Percentiles rank a stretch among this genome's conserved stretches.
Evolutionary conservation across 2,113 vertebrate species (phyloP).

Genomic region (Pogona vitticeps): DNA sequence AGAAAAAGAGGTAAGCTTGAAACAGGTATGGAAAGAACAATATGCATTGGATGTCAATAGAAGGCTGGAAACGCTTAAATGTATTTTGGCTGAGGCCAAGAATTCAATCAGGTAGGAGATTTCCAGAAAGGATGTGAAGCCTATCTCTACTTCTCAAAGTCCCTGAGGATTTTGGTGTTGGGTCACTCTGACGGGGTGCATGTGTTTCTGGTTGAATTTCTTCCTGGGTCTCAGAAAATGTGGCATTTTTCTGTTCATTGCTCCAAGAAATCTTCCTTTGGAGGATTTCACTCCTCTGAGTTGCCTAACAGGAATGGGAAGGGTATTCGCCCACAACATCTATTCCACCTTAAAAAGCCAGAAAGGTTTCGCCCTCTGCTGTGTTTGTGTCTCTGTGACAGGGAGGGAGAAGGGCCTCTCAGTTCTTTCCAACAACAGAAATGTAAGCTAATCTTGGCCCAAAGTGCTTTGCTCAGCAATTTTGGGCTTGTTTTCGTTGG

Average conservation of each 20-base stretch:
- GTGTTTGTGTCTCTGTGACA: slow-evolving; percentile 14
- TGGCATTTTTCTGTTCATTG: too few relatives aligned
- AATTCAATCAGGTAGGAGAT: too few relatives aligned
- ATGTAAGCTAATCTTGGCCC: slow-evolving; percentile 77
- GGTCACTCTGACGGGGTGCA: not conserved
- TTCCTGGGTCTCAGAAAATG: not conserved
- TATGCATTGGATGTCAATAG: too few relatives aligned
- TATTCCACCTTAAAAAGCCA: slow-evolving; percentile 61
- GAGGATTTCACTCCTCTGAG: too few relatives aligned
- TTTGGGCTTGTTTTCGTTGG: slow-evolving; percentile 82
- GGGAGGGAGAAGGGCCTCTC: slow-evolving; percentile 59
- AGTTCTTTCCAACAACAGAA: slow-evolving; percentile 67
- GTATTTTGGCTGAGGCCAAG: too few relatives aligned
- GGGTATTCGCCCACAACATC: slow-evolving; percentile 42
- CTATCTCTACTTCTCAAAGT: too few relatives aligned
- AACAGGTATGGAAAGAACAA: too few relatives aligned
- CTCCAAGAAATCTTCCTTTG: too few relatives aligned
- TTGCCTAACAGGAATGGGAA: too few relatives aligned
- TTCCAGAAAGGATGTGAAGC: too few relatives aligned
- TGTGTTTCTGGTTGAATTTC: not conserved
- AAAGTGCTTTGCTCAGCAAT: slow-evolving; percentile 75
- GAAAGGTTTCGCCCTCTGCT: slow-evolving; percentile 45
- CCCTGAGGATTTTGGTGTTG: not conserved
- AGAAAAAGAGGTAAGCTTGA: too few relatives aligned
- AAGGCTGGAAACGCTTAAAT: too few relatives aligned